phyloP scores from a whole-genome alignment of 2,888 invertebrate genomes.

The Parnassius orleans region DNA sequence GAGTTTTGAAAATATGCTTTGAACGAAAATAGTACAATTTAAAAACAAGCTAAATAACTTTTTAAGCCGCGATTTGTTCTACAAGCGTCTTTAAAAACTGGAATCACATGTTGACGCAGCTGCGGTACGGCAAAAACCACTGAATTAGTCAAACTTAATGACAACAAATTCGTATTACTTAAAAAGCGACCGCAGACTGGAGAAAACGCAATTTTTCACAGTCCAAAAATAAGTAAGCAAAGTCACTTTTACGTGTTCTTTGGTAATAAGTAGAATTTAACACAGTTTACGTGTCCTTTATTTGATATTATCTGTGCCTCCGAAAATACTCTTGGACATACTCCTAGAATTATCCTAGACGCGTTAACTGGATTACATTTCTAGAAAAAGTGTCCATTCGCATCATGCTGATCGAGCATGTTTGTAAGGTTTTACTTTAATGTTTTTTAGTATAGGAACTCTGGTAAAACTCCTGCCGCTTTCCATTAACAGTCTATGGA shows the following conservation, averaged over 20 bases:
- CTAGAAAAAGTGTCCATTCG: too few species aligned
- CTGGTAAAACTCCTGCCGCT: too few species aligned
- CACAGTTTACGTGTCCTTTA: too few species aligned
- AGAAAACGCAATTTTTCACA: slow-evolving; percentile 76
- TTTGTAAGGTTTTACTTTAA: too few species aligned
- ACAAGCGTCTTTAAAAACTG: slow-evolving; percentile 53
- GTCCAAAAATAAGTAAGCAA: slow-evolving; percentile 69
- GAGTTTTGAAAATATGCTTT: not conserved
- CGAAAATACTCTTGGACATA: too few species aligned
- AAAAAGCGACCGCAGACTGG: slow-evolving; percentile 69
- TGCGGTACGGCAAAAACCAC: slow-evolving; percentile 43
- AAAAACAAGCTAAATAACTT: slow-evolving; percentile 14
- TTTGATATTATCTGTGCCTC: too few species aligned
- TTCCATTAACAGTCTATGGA: too few species aligned
- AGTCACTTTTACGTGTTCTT: slow-evolving; percentile 33
- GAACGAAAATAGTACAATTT: slow-evolving; percentile 1
- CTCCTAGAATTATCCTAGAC: too few species aligned
- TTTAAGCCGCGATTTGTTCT: slow-evolving; percentile 49
- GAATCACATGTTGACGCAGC: slow-evolving; percentile 70
- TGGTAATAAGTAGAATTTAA: too few species aligned
- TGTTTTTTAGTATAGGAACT: too few species aligned
- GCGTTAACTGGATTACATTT: too few species aligned
- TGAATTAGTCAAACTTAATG: slow-evolving; percentile 67
- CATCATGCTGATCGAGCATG: too few species aligned
- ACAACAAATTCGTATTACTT: slow-evolving; percentile 74